Base-by-base conservation (phyloP, 2,113 vertebrate genomes). In the Leptodactylus fuscus region DNA sequence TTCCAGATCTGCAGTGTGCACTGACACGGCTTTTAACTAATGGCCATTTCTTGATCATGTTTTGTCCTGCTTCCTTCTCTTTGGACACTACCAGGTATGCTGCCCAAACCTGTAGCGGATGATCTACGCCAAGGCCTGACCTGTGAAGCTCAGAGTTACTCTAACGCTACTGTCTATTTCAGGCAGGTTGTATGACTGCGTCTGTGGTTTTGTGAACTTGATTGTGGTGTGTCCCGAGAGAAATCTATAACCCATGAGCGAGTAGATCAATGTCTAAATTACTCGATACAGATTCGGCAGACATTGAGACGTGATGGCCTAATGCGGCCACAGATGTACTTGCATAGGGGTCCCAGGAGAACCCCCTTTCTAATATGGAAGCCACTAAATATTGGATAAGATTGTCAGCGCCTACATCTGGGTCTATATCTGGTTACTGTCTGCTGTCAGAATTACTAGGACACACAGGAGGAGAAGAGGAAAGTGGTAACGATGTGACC, bases 61-160 rank as follows among this genome's bases (percentile, higher is more conserved):
- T 22, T 60, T 79, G 10, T 79, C 15, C 1, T n/a, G 16, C 10
- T 6, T 55, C 10, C 8, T 38, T 49, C 32, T 36, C n/a, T 49
- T 22, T 85, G 20, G 32, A 12, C 24, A 20, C 85, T 1, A 69
- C 65, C 88, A 95, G 93, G 92, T 87, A 94, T 91, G 92, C 89
- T 94, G 87, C 93, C 93, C 85, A 93, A 95, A 90, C 89, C 92
- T 6, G 91, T 95, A 82, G 94, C 93, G 83, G 93, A 94, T 32
- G 93, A 92, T 77, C 91, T 95, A 74, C 91, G 93, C 67, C 91
- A 92, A 89, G 94, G 95, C 53, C 86, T 88, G 34, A 92, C 90
- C 85, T 85, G 91, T 60, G 86, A 94, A 80, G 91, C 90, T 82
- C 92, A 92, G 87, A 92, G 89, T 89, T 95, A 91, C 82, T 89